Percentiles rank a stretch among this genome's conserved stretches.
Evolutionary conservation across 2,113 vertebrate species (phyloP).

Genomic region (Mustelus asterias): DNA sequence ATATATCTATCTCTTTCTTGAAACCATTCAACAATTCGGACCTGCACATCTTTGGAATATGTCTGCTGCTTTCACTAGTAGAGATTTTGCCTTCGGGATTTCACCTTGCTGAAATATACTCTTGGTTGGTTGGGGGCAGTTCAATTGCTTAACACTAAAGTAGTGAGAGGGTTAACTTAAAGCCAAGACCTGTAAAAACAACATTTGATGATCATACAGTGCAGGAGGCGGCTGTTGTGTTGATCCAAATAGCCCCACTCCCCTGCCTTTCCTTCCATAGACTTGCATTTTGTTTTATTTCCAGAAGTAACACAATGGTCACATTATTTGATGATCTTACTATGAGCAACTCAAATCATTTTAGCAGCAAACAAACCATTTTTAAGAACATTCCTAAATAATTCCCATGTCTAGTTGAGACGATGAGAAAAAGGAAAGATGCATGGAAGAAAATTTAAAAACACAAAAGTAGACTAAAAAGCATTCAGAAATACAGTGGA

Average conservation of each 20-base stretch:
- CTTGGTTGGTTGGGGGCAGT: background rate
- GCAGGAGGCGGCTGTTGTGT: too few species aligned
- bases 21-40: too few species aligned
- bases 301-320: background rate
- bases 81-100: too few species aligned
- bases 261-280: background rate
- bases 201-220: background rate
- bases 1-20: too few species aligned
- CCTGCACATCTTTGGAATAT: too few species aligned
- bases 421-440: background rate
- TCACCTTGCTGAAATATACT: background rate
- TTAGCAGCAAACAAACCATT: background rate
- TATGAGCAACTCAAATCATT: background rate
- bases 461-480: background rate
- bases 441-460: background rate
- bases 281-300: background rate
- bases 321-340: background rate
- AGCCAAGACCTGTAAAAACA: background rate
- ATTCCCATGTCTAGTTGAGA: background rate
- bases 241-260: background rate
- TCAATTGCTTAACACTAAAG: background rate
- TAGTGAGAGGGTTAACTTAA: background rate
- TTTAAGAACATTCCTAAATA: background rate
- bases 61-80: too few species aligned
- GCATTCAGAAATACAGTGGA: background rate